Conservation (phyloP, 2,113 vertebrate genomes). For the Solea solea region DNA sequence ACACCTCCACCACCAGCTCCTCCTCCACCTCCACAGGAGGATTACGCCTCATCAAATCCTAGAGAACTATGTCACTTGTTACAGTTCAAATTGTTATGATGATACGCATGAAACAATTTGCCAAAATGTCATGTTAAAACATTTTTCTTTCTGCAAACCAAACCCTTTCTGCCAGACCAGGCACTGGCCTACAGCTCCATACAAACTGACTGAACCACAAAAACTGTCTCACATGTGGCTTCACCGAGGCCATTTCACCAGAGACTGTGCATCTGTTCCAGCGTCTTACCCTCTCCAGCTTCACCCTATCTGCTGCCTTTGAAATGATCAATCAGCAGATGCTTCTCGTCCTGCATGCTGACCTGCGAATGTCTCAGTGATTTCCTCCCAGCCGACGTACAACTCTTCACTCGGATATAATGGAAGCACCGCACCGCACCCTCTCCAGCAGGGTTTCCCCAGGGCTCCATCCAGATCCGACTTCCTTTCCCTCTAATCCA, state of each 20-base stretch:
- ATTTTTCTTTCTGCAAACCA: too few species aligned
- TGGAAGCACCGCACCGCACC: slow-evolving; percentile 11
- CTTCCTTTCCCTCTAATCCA: slow-evolving; percentile 1
- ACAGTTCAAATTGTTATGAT: too few species aligned
- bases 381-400: slow-evolving; percentile 24
- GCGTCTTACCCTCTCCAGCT: slow-evolving; percentile 25
- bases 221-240: background rate
- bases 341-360: slow-evolving; percentile 41
- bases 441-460: slow-evolving; percentile 8
- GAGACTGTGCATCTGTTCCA: slow-evolving; percentile 10
- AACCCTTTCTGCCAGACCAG: too few species aligned
- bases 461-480: slow-evolving; percentile 14
- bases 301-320: slow-evolving; percentile 31
- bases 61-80: too few species aligned
- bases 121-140: too few species aligned
- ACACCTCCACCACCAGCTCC: too few species aligned
- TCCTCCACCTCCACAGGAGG: too few species aligned
- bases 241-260: background rate
- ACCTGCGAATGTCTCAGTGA: slow-evolving; percentile 35
- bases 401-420: slow-evolving; percentile 26
- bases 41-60: too few species aligned
- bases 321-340: slow-evolving; percentile 30
- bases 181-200: too few species aligned
- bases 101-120: too few species aligned
- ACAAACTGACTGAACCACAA: too few species aligned